These are phyloP conservation scores for Synanthedon myopaeformis DNA, from an alignment of 2,888 invertebrate genomes.

Conservation along the genomic window DNA sequence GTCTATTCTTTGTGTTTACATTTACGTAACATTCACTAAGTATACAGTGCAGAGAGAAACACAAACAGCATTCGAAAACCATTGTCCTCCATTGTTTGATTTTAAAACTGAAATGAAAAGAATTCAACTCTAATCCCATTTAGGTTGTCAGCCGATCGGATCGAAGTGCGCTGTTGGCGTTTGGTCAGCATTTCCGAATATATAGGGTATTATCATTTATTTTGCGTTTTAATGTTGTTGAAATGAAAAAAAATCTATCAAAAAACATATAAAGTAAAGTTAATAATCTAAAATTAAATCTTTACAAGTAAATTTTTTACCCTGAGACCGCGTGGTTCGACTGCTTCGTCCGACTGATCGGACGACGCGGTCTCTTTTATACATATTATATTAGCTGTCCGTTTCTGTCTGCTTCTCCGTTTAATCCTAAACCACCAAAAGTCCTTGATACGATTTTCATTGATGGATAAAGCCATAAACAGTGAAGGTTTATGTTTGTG, in stretches of 20 bases:
- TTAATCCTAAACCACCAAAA: too few relatives aligned
- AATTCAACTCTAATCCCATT: neutral
- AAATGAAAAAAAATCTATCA: neutral
- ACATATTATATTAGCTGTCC: neutral
- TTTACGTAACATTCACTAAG: too few relatives aligned
- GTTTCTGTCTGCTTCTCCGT: too few relatives aligned
- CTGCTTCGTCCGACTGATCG: too few relatives aligned
- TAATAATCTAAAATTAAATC: neutral
- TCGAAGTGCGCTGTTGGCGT: neutral
- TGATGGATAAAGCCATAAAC: too few relatives aligned
- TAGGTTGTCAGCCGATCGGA: neutral
- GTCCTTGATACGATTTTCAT: too few relatives aligned
- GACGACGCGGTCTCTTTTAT: too few relatives aligned
- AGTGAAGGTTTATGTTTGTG: too few relatives aligned
- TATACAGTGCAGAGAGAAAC: neutral
- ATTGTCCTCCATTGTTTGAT: neutral
- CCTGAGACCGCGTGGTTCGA: too few relatives aligned
- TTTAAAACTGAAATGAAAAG: neutral
- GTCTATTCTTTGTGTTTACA: too few relatives aligned
- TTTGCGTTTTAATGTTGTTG: neutral
- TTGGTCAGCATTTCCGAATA: neutral
- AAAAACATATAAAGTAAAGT: neutral
- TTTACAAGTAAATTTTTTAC: neutral
- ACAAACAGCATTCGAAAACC: neutral
- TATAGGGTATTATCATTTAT: neutral